Evolutionary conservation across 2,797 vertebrate species (phyloP), one percentile per base, ranked within the genome.

Genomic region (Epinephelus malabaricus): DNA sequence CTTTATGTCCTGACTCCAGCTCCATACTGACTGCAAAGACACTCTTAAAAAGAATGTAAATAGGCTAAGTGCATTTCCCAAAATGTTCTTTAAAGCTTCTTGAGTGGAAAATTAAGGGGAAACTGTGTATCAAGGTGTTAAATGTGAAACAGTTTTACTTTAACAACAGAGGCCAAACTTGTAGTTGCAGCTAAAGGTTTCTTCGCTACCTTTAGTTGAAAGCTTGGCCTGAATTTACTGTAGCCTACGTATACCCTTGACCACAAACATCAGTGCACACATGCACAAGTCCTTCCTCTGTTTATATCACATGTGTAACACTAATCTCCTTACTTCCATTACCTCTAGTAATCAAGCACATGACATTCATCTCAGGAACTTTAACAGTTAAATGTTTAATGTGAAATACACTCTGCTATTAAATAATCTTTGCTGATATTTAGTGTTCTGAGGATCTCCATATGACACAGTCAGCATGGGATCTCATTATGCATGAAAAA

Each of bases 381-480:
- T 43, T 10, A 2, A 43, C 40, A 68, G 61, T 50, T 67, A 21
- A 82, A 78, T 58, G 55, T 69, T 71, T 53, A 25, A 69, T 64
- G 34, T 78, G 65, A 79, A 82, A 85, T 30, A 18, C 27, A 53
- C n/a, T 46, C 49, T 0, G 2, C 73, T 51, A n/a, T 82, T 73
- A 51, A 5, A 17, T 54, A 59, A 76, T 73, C 17, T 73, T 34
- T 67, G 73, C 72, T 73, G 46, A 60, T 76, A 70, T 81, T 74
- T 59, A 62, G 58, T 73, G 15, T 60, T 74, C 18, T 13, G 34
- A 40, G 61, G 46, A 72, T 68, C 78, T 80, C 30, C 34, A 51
- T 53, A 40, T 2, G 69, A 58, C 38, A 2, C 46, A 60, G 51
- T 76, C 62, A 18, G 34, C 53, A 63, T 69, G 60, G 73, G 50